A percentile compares a stretch with the other conserved stretches of the same genome.
Evolutionary conservation across 2,888 invertebrate species (phyloP).

Genomic region (Xestobium rufovillosum): DNA sequence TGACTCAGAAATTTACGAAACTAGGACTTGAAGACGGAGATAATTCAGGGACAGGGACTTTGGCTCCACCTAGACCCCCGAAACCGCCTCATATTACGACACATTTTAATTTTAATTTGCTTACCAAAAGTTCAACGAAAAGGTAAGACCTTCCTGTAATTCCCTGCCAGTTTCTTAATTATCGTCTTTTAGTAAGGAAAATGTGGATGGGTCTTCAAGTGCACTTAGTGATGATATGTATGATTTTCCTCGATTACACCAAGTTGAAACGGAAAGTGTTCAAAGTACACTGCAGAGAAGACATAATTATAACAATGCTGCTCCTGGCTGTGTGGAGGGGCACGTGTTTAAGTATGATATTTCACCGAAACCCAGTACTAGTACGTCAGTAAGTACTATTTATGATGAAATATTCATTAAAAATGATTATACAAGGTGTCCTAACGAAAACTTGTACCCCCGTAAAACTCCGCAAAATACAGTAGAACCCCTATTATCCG

Average conservation of each 20-base stretch:
- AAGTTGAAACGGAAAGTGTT: conserved; percentile 38
- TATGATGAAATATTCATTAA: conserved; percentile 4
- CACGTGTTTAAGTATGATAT: conserved; percentile 54
- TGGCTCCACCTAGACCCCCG: conserved; percentile 60
- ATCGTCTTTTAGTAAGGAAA: too few species aligned
- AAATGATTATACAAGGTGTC: not conserved
- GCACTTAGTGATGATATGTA: conserved; percentile 55
- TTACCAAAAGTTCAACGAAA: conserved; percentile 7
- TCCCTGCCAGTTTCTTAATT: not conserved
- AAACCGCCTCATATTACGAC: conserved; percentile 54
- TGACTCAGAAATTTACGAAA: conserved; percentile 53
- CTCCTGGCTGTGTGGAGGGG: conserved; percentile 47
- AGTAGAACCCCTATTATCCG: too few species aligned
- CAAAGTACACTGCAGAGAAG: conserved; percentile 35
- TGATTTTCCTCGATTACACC: conserved; percentile 64
- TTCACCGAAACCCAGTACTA: conserved; percentile 38
- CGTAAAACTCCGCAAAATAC: too few species aligned
- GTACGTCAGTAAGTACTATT: conserved; percentile 30
- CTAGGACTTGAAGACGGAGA: conserved; percentile 33
- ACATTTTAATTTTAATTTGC: conserved; percentile 17
- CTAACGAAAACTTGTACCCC: too few species aligned
- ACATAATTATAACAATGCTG: conserved; percentile 57
- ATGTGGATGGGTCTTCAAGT: conserved; percentile 9
- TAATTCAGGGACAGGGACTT: conserved; percentile 21
- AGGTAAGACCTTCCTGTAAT: conserved; percentile 13